Evolutionary conservation across 2,888 invertebrate genomes (phyloP), one percentile per base, ranked within the genome.

Genomic region (Ectemnius lituratus): DNA sequence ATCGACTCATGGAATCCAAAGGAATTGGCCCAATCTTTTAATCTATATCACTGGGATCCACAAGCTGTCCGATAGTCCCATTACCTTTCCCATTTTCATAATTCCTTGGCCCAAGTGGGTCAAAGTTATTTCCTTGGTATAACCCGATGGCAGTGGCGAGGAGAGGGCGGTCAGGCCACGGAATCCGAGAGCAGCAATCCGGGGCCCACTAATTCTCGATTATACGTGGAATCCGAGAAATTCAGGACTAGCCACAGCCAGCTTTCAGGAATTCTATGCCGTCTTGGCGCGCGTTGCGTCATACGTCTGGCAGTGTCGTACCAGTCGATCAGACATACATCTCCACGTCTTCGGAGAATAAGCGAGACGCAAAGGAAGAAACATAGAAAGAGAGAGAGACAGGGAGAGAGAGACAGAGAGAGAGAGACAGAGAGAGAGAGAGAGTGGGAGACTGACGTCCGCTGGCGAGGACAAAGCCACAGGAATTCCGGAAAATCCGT

Each of bases 81-180:
- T 47, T 70, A 27, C 45, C 57, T 61, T 66, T 20, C 28, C 61
- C 28, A 57, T 62, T 66, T 70, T 62, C 60, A 66, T 70, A 70
- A 70, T 70, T 70, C 66, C 65, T 70, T 16, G 57, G 56, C 46
- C 61, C 18, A 70, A 66, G 28, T 66, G 49, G 70, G 65, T 70
- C 66, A 66, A 63, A 66, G 70, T 57, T 65, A 62, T 69, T 62
- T 56, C 67, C 23, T 69, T 27, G 37, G 13, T 62, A 16, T 58
- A 37, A 11, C 11, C 63, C 47, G 37, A 62, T 63, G 20, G 18
- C 18, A 61, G 45, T 46, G 45, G 46, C 46, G 61, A 46, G 14
- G 46, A 18, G 13, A 47, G 27, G 14, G 49, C 18, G 47, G n/a
- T 14, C 62, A 20, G 27, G 23, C 20, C 47, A 23, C 49, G 14